A percentile compares a stretch with the other conserved stretches of the same genome.
phyloP scores from a whole-genome alignment of 2,888 invertebrate genomes.

The Seira musarum region DNA sequence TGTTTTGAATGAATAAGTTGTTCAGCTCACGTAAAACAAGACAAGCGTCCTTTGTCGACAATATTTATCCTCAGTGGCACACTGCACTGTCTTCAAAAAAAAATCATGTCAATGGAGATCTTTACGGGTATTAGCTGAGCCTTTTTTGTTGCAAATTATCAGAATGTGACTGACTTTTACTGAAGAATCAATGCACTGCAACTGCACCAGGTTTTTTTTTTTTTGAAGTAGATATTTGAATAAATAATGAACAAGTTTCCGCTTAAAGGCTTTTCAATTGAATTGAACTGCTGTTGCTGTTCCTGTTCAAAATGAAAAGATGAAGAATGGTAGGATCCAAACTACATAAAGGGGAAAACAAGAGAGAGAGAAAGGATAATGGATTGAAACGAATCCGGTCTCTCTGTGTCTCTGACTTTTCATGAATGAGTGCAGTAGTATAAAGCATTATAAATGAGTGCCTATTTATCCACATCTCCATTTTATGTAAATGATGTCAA shows the following conservation, averaged over 20 bases:
- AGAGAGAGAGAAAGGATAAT: slow-evolving; percentile 35
- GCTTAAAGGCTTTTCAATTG: slow-evolving; percentile 26
- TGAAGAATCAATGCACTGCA: too few species aligned
- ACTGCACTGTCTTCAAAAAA: not conserved
- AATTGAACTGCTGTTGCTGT: not conserved
- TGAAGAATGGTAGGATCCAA: slow-evolving; percentile 19
- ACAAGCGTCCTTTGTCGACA: too few species aligned
- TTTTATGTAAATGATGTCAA: slow-evolving; percentile 34
- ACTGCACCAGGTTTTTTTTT: slow-evolving; percentile 28
- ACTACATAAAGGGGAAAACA: slow-evolving; percentile 14
- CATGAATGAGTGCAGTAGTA: slow-evolving; percentile 30
- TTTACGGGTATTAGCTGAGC: slow-evolving; percentile 11
- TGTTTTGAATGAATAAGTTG: slow-evolving; percentile 31
- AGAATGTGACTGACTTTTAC: slow-evolving; percentile 69
- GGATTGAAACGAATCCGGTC: slow-evolving; percentile 56
- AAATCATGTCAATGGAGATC: not conserved
- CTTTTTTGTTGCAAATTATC: slow-evolving; percentile 68
- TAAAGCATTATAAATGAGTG: slow-evolving; percentile 50
- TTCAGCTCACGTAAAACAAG: too few species aligned
- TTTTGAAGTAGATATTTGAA: slow-evolving; percentile 21
- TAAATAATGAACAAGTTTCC: slow-evolving; percentile 31
- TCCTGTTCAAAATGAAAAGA: not conserved
- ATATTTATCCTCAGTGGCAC: slow-evolving; percentile 11
- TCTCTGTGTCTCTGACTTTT: not conserved
- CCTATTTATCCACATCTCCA: slow-evolving; percentile 49